Base-by-base conservation (phyloP, 2,797 vertebrate genomes). In the Lemur catta region DNA sequence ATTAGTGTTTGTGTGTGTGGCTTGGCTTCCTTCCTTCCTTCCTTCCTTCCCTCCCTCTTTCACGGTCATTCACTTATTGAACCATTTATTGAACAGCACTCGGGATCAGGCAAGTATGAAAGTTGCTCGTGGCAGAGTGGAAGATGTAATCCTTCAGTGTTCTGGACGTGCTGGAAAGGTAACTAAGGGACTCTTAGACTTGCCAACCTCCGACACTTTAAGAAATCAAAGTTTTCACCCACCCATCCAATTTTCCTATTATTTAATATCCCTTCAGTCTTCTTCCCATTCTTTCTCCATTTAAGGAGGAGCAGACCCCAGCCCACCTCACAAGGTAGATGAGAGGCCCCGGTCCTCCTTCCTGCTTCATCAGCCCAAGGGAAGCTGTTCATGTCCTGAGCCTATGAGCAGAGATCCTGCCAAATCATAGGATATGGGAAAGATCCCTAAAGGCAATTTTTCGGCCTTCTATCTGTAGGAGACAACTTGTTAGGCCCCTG, bases 401-500 rank as follows among this genome's bases (percentile, higher is more conserved):
- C 71, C 75, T 92, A 94, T 95, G 46, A 91, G 41, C 43, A 84
- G 63, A 94, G 94, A 84, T 59, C 76, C 79, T 89, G 80, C 91
- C 96, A 95, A 92, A 86, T 6, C 11, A 2, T 33, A 30, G 50
- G 43, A 30, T 85, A 84, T 57, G 75, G 65, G 93, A 82, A 92
- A 86, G 28, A 86, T 57, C 30, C 46, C 33, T 65, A 24, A 72
- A 76, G 63, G 71, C 85, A 76, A 46, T 65, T 89, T 91, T 81
- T 95, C 59, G 18, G 57, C 30, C 79, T 88, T 97, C 79, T 86
- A 22, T 95, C 69, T n/a, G 78, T 24, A 86, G 48, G 28, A 95
- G 75, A 96, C 96, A 97, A 97, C 7, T 92, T 84, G 52, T 84
- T 69, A 84, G 92, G 15, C 43, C 71, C 88, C 33, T 9, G 87